These are phyloP conservation scores for Heliocidaris tuberculata DNA, from an alignment of 35 echinoderm and acorn worm species.

Conservation along the genomic window DNA sequence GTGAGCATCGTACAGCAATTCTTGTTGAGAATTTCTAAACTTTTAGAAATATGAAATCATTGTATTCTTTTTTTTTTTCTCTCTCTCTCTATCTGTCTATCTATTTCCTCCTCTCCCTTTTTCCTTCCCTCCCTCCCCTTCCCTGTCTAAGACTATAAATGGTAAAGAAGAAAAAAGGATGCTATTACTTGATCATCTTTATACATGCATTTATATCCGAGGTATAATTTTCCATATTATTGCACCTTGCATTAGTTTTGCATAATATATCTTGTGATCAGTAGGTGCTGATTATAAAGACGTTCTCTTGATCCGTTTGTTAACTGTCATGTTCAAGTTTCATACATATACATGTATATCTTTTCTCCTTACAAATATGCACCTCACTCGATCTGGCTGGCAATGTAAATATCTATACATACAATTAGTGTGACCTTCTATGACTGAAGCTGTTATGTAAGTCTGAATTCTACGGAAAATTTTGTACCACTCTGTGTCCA, in stretches of 20 bases:
- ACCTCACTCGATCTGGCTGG: neutral
- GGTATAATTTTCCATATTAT: neutral
- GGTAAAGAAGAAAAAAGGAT: neutral
- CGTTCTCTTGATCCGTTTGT: neutral
- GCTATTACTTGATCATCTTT: neutral
- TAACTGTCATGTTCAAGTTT: neutral
- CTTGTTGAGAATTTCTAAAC: neutral
- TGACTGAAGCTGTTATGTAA: neutral
- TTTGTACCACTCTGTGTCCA: neutral
- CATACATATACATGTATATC: neutral
- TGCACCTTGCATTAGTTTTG: neutral
- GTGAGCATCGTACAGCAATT: neutral
- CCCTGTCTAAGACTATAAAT: neutral
- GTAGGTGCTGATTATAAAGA: neutral
- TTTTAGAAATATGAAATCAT: neutral
- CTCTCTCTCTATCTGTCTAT: neutral
- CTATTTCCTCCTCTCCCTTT: neutral
- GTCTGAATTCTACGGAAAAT: neutral
- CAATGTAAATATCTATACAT: constrained; percentile 6
- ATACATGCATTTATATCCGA: no score
- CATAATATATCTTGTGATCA: no score
- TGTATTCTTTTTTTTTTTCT: neutral
- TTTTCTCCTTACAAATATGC: neutral
- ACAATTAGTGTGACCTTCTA: neutral
- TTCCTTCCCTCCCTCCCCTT: neutral